Conservation (phyloP, 2,888 invertebrate species). For the Reticulitermes lucifugus region DNA sequence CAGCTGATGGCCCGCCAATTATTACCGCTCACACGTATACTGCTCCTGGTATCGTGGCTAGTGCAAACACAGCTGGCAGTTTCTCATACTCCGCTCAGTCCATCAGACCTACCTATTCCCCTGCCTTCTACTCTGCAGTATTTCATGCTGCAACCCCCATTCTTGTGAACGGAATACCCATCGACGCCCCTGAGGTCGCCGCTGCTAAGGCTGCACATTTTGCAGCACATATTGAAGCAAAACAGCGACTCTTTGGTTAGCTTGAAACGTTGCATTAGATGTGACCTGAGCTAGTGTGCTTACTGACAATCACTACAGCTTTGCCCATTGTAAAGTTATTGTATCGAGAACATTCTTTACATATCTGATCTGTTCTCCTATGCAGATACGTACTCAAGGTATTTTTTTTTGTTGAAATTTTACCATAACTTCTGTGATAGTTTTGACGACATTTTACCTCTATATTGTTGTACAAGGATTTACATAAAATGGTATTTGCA, state of each 20-base stretch:
- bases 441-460: neutral
- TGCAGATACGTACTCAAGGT: no score
- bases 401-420: neutral
- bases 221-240: neutral
- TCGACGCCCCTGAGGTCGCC: neutral
- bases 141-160: neutral
- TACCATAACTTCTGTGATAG: neutral
- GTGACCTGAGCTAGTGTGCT: neutral
- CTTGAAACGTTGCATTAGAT: neutral
- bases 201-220: conserved; percentile 14
- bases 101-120: neutral
- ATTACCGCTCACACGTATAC: neutral
- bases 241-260: neutral
- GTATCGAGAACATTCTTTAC: no score
- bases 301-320: no score
- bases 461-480: neutral
- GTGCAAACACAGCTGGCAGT: neutral
- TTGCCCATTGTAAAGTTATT: no score
- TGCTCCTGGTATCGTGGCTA: neutral
- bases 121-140: neutral
- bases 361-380: no score
- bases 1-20: neutral
- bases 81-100: neutral
- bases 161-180: neutral
- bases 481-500: neutral